A percentile compares a stretch with the other conserved stretches of the same genome.
Conservation (phyloP, 2,888 invertebrate species). For the Eurytoma adleriae region DNA sequence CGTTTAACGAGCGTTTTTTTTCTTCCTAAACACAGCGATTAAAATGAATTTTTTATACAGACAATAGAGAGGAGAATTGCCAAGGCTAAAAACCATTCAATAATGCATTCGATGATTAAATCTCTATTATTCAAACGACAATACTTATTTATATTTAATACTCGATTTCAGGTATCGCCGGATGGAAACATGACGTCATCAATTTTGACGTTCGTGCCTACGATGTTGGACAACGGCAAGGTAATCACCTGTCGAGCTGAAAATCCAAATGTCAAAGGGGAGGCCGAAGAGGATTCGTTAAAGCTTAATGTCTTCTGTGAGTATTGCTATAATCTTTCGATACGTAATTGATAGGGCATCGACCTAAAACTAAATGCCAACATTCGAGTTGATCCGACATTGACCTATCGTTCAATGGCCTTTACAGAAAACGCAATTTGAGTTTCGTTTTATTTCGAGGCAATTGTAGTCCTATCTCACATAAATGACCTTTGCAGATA, state of each 20-base stretch:
- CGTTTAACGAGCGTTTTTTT: no score
- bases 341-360: neutral
- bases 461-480: no score
- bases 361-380: no score
- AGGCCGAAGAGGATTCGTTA: constrained; percentile 87
- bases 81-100: neutral
- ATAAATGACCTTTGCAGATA: no score
- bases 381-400: no score
- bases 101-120: neutral
- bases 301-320: constrained; percentile 92
- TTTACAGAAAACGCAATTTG: no score
- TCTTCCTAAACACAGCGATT: no score
- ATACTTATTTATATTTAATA: constrained; percentile 4
- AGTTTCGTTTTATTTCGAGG: no score
- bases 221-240: constrained; percentile 87
- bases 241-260: constrained; percentile 88
- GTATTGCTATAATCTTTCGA: constrained; percentile 69
- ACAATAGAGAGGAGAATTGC: no score
- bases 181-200: constrained; percentile 91
- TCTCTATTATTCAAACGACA: neutral
- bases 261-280: constrained; percentile 85
- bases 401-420: no score
- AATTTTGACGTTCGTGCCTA: constrained; percentile 85
- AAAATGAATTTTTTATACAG: no score
- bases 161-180: constrained; percentile 82